A percentile compares a stretch with the other conserved stretches of the same genome.
Conservation (phyloP, 2,797 vertebrate genomes). For the Thalassophryne amazonica region DNA sequence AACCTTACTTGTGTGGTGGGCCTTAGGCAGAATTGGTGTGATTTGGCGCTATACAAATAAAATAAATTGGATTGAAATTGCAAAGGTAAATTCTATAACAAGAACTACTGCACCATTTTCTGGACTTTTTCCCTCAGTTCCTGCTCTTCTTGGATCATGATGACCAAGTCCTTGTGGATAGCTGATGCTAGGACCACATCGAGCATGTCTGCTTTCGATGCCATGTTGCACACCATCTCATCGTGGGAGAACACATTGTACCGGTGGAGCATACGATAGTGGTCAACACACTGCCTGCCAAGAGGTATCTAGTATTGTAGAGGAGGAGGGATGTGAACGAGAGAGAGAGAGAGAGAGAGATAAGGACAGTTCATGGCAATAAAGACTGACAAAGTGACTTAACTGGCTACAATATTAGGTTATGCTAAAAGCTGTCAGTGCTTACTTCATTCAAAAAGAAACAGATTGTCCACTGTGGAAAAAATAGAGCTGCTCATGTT, state of each 20-base stretch:
- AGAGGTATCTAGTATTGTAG: slow-evolving; percentile 81
- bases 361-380: background rate
- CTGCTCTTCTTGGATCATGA: slow-evolving; percentile 90
- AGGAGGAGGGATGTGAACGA: too few species aligned
- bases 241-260: slow-evolving; percentile 98
- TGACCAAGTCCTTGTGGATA: slow-evolving; percentile 89
- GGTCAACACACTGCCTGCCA: slow-evolving; percentile 94
- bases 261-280: slow-evolving; percentile 89
- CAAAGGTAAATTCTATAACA: background rate
- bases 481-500: too few species aligned
- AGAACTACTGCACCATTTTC: slow-evolving; percentile 81
- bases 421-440: too few species aligned
- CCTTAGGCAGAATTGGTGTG: too few species aligned
- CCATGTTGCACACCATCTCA: slow-evolving; percentile 98
- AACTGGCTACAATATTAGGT: too few species aligned
- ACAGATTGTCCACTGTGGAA: too few species aligned
- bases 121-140: slow-evolving; percentile 81
- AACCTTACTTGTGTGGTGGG: too few species aligned
- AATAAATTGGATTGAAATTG: too few species aligned
- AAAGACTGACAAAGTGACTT: too few species aligned
- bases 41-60: too few species aligned
- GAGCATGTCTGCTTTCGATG: slow-evolving; percentile 82
- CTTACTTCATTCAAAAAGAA: too few species aligned
- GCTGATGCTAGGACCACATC: slow-evolving; percentile 91
- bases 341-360: background rate